Conservation (phyloP, 2,113 vertebrate genomes). For the Syngnathoides biaculeatus region DNA sequence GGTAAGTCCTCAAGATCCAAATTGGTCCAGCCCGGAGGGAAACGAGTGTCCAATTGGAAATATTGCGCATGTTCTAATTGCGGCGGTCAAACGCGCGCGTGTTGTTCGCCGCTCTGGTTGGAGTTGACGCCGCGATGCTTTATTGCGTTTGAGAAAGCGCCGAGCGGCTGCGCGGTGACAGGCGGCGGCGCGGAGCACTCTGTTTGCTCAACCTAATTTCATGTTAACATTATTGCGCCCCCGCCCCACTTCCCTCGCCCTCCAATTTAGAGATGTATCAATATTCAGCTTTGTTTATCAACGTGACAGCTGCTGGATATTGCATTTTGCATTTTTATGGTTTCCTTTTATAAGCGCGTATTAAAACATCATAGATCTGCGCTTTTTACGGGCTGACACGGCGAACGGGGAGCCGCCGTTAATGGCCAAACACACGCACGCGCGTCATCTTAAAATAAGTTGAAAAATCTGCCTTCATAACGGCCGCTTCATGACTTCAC, state of each 20-base stretch:
- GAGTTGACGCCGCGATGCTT: constrained; percentile 32
- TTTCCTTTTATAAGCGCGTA: constrained; percentile 77
- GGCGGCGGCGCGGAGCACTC: constrained; percentile 67
- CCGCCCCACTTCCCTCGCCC: constrained; percentile 6
- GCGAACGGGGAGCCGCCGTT: constrained; percentile 66
- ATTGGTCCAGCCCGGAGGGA: no score
- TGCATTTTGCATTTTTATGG: constrained; percentile 81
- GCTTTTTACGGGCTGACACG: constrained; percentile 75
- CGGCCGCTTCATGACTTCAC: not conserved
- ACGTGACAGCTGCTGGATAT: constrained; percentile 77
- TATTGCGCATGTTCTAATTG: not conserved
- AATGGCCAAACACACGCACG: constrained; percentile 72
- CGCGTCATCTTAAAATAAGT: constrained; percentile 47
- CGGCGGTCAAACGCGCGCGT: not conserved
- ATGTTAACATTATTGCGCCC: constrained; percentile 52
- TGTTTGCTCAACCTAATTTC: constrained; percentile 74
- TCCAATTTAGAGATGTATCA: constrained; percentile 79
- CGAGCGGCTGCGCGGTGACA: constrained; percentile 65
- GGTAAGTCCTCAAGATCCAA: no score
- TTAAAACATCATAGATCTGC: constrained; percentile 80
- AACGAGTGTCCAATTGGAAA: not conserved
- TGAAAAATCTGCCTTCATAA: not conserved
- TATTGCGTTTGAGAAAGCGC: constrained; percentile 61
- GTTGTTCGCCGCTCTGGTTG: not conserved
- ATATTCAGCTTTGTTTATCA: constrained; percentile 83